Evolutionary conservation across 2,113 vertebrate genomes (phyloP), one percentile per base, ranked within the genome.

Genomic region (Hippocampus mohnikei): DNA sequence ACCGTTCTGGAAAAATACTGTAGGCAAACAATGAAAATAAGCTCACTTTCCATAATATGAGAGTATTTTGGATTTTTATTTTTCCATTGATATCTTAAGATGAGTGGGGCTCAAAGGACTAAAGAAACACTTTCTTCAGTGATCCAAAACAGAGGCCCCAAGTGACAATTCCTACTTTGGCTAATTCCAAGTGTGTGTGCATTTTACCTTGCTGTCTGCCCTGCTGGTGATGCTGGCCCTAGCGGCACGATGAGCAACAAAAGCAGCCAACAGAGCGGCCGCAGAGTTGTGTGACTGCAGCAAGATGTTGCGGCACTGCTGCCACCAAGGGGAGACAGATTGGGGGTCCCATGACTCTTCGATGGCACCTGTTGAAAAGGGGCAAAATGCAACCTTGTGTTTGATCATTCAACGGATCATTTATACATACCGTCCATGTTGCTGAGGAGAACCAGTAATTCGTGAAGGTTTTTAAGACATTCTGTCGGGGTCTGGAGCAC

Each of bases 241-340:
- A 0, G 95, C 94, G 0, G 95, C 94, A 0, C 91, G 87, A 77
- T 96, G 94, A 1, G 97, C 95, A 0, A 97, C 93, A 0, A 95
- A 90, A 0, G 95, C 96, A 0, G 94, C 95, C 7, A 99, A 75
- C 60, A 98, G 90, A 11, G 96, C 95, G 1, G 95, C 94, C 0
- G 94, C 96, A 0, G 93, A 90, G 7, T 90, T 94, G 53, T 96
- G 94, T 0, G 97, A 95, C 85, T 96, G 96, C 1, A 95, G 55
- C 6, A 96, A 98, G 1, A 93, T 92, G 1, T 79, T 83, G n/a
- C 97, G 94, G 85, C 98, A 94, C 42, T 95, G 95, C 85, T 98
- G 96, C 97, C 97, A 99, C 96, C 96, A 99, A 1, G 97, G 97
- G 13, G 95, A 98, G 75, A 98, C 88, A 0, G 94, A 94, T 91